Conservation (phyloP, 35 echinoderm and acorn worm genomes). For the Heliocidaris erythrogramma region DNA sequence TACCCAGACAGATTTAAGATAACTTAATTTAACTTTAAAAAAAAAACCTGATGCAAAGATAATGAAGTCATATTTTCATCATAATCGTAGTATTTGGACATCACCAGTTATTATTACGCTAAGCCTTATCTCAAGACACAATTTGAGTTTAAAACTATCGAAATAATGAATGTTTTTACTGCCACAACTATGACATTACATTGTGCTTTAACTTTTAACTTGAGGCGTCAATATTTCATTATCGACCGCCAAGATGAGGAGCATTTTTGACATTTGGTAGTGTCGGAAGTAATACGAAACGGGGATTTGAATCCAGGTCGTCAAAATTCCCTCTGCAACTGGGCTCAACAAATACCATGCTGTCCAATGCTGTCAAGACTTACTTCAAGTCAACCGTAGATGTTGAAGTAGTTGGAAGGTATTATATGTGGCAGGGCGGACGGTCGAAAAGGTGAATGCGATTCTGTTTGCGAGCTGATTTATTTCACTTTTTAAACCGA, state of each 20-base stretch:
- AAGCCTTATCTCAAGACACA: too few relatives aligned
- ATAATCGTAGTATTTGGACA: too few relatives aligned
- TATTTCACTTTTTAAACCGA: not conserved
- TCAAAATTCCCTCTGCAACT: slow-evolving; percentile 6
- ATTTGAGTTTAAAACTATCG: too few relatives aligned
- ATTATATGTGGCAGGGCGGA: not conserved
- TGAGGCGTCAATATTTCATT: not conserved
- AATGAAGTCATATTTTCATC: too few relatives aligned
- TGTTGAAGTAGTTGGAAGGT: slow-evolving; percentile 23
- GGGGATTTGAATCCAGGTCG: not conserved
- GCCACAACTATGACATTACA: too few relatives aligned
- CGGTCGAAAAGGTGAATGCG: not conserved
- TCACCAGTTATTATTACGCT: too few relatives aligned
- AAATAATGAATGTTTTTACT: too few relatives aligned
- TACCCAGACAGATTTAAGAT: too few relatives aligned
- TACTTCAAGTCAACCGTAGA: not conserved
- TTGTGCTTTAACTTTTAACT: not conserved
- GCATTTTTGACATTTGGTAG: not conserved
- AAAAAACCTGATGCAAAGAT: too few relatives aligned
- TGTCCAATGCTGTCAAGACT: not conserved
- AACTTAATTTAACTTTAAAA: too few relatives aligned
- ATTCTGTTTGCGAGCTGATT: not conserved
- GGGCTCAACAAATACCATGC: not conserved
- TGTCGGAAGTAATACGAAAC: not conserved
- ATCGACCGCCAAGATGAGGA: not conserved